Evolutionary conservation across 2,888 invertebrate genomes (phyloP).

Genomic region (Cryptocheilus praepositus): DNA sequence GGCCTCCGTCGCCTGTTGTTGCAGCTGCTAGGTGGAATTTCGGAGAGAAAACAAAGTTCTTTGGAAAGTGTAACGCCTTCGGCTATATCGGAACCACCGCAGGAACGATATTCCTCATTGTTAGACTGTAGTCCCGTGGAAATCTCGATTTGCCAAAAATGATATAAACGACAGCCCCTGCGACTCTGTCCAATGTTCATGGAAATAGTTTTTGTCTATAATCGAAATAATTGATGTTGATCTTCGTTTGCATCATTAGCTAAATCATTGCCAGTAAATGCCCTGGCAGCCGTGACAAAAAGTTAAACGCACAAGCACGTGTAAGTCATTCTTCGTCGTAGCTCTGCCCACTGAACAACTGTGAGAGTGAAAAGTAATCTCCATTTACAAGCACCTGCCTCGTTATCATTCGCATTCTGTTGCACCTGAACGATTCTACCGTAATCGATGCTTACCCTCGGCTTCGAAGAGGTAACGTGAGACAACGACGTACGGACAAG

Average conservation of each 20-base stretch:
- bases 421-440: conserved; percentile 46
- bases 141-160: too few relatives aligned
- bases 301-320: too few relatives aligned
- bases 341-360: too few relatives aligned
- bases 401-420: conserved; percentile 41
- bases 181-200: too few relatives aligned
- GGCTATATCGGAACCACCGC: conserved; percentile 46
- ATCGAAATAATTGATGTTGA: too few relatives aligned
- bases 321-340: too few relatives aligned
- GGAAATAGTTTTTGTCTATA: too few relatives aligned
- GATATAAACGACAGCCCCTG: too few relatives aligned
- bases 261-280: too few relatives aligned
- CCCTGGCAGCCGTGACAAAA: too few relatives aligned
- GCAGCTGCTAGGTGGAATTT: conserved; percentile 57
- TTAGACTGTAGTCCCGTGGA: background rate
- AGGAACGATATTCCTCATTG: background rate
- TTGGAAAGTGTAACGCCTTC: conserved; percentile 54
- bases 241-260: too few relatives aligned
- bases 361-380: conserved; percentile 2
- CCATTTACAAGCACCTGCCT: conserved; percentile 5
- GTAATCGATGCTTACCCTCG: conserved; percentile 39
- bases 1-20: conserved; percentile 50
- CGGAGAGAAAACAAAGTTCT: conserved; percentile 59
- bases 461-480: conserved; percentile 30
- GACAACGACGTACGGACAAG: conserved; percentile 17